These are phyloP conservation scores for Muscidifurax raptorellus DNA, from an alignment of 1,140 invertebrate species.

Conservation along the genomic window DNA sequence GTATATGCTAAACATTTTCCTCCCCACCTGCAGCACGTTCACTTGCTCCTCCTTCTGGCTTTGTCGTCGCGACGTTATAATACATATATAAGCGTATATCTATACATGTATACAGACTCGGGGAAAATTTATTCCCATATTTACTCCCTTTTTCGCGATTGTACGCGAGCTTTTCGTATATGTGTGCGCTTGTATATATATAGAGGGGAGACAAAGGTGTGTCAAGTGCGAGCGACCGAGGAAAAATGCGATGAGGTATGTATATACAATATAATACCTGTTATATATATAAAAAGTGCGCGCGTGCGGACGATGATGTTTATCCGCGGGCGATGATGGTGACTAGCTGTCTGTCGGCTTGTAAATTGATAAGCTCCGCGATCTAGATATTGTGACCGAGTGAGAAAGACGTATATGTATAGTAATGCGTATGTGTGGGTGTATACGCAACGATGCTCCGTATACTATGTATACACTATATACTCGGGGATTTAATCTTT, in stretches of 20 bases:
- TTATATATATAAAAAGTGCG: no score
- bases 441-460: background rate
- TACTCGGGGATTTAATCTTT: background rate
- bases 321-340: slow-evolving; percentile 49
- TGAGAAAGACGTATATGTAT: background rate
- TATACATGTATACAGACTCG: background rate
- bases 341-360: slow-evolving; percentile 63
- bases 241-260: no score
- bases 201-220: no score
- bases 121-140: background rate
- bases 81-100: background rate
- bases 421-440: background rate
- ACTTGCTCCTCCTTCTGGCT: background rate
- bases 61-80: background rate
- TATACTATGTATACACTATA: background rate
- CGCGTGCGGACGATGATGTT: slow-evolving; percentile 28
- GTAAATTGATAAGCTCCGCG: slow-evolving; percentile 62
- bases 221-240: no score
- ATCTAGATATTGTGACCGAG: background rate
- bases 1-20: slow-evolving; percentile 10
- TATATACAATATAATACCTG: no score
- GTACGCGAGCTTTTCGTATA: no score
- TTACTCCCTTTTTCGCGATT: no score
- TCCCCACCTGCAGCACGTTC: background rate
- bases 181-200: background rate